These are phyloP conservation scores for Plagiodera versicolora DNA, from an alignment of 2,888 invertebrate species.

Conservation along the genomic window DNA sequence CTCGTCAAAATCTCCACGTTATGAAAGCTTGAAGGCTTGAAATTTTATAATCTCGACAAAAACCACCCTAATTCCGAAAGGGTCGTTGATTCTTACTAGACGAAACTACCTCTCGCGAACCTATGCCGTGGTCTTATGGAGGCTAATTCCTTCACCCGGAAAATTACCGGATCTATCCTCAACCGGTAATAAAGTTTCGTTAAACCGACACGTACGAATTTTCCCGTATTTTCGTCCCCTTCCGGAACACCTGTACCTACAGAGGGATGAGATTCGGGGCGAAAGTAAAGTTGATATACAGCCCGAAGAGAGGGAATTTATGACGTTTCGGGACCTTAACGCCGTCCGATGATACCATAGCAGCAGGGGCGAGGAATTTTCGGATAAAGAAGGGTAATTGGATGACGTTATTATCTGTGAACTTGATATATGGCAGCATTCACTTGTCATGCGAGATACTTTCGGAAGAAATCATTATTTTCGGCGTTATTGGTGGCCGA, in stretches of 20 bases:
- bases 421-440: constrained; percentile 26
- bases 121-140: not conserved
- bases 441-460: constrained; percentile 5
- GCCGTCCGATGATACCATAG: constrained; percentile 21
- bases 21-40: too few species aligned
- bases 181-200: constrained; percentile 39
- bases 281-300: constrained; percentile 17
- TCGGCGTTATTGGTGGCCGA: not conserved
- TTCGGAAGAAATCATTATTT: constrained; percentile 3
- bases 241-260: constrained; percentile 11
- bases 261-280: not conserved
- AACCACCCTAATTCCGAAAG: not conserved
- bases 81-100: not conserved
- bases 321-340: constrained; percentile 16
- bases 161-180: constrained; percentile 29
- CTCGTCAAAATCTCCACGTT: too few species aligned
- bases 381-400: constrained; percentile 30
- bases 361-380: constrained; percentile 22
- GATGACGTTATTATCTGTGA: constrained; percentile 31
- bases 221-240: constrained; percentile 11
- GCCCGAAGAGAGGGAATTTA: constrained; percentile 17
- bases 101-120: not conserved
- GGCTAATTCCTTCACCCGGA: constrained; percentile 21
- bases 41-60: not conserved
- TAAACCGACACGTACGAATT: constrained; percentile 33